Conservation (phyloP, 2,888 invertebrate genomes). For the Patella ulyssiponensis region DNA sequence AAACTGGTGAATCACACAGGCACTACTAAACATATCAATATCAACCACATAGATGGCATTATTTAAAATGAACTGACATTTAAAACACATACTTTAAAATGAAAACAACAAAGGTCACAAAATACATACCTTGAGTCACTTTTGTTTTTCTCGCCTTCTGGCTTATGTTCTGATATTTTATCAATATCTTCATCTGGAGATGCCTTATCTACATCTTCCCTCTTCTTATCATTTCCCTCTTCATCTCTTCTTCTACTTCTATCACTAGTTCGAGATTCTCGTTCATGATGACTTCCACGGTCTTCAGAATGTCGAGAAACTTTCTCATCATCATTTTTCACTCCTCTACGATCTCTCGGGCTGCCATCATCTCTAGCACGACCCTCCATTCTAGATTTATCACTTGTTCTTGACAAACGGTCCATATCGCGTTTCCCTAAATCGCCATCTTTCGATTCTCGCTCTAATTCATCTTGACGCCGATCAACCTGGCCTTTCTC, state of each 20-base stretch:
- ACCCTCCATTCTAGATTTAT: conserved; percentile 20
- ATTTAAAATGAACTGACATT: no score
- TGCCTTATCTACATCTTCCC: conserved; percentile 20
- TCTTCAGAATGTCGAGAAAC: conserved; percentile 28
- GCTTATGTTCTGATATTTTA: conserved; percentile 13
- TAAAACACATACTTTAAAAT: no score
- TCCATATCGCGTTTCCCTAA: neutral
- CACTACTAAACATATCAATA: no score
- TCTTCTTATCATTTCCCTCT: conserved; percentile 13
- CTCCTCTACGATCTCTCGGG: conserved; percentile 19
- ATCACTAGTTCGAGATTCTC: conserved; percentile 16
- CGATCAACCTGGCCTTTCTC: conserved; percentile 6
- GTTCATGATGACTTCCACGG: conserved; percentile 19
- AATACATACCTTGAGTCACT: conserved; percentile 16
- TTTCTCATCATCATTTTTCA: conserved; percentile 26
- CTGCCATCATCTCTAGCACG: conserved; percentile 18
- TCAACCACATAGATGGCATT: no score
- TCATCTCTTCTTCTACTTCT: conserved; percentile 20
- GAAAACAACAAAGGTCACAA: no score
- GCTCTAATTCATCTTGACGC: conserved; percentile 26
- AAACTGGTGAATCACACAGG: no score
- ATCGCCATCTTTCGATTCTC: conserved; percentile 24
- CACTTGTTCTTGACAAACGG: neutral
- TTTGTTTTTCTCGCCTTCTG: conserved; percentile 23
- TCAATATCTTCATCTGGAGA: conserved; percentile 9